These are phyloP conservation scores for Drosophila imparisetae DNA, from an alignment of 2,888 invertebrate genomes.

Conservation along the genomic window DNA sequence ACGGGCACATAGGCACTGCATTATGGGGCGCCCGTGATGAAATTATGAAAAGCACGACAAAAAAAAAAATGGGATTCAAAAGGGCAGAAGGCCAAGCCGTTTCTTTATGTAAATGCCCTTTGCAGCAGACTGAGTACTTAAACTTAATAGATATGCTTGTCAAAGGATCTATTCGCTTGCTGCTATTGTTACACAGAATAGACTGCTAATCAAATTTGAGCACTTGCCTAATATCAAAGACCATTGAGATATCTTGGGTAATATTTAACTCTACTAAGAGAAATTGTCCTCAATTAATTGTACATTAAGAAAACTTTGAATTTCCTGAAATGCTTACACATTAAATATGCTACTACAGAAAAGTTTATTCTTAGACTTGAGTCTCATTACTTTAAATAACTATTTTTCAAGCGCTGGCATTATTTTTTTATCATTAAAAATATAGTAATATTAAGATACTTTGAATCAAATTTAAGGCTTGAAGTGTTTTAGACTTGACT, in stretches of 20 bases:
- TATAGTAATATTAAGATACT: not conserved
- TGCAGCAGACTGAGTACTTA: conserved; percentile 1
- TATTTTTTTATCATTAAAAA: not conserved
- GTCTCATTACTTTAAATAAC: not conserved
- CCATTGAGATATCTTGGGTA: not conserved
- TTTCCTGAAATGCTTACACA: too few relatives aligned
- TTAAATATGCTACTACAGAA: too few relatives aligned
- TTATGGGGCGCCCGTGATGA: conserved; percentile 75
- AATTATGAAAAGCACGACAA: conserved; percentile 72
- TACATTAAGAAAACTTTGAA: accelerated
- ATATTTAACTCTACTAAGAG: not conserved
- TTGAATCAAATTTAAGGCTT: not conserved
- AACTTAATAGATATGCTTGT: not conserved
- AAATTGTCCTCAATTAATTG: too few relatives aligned
- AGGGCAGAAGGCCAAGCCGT: conserved; percentile 63
- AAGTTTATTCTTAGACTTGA: too few relatives aligned
- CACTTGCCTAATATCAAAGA: not conserved
- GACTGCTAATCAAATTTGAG: not conserved
- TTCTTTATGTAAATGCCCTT: conserved; percentile 53
- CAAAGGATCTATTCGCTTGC: not conserved
- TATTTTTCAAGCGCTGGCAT: not conserved
- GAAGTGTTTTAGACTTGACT: not conserved
- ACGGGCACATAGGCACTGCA: conserved; percentile 63
- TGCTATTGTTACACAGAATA: not conserved
- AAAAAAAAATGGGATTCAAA: conserved; percentile 30